A percentile compares a stretch with the other conserved stretches of the same genome.
Conservation (phyloP, 1,140 invertebrate genomes). For the Neodiprion pinetum region DNA sequence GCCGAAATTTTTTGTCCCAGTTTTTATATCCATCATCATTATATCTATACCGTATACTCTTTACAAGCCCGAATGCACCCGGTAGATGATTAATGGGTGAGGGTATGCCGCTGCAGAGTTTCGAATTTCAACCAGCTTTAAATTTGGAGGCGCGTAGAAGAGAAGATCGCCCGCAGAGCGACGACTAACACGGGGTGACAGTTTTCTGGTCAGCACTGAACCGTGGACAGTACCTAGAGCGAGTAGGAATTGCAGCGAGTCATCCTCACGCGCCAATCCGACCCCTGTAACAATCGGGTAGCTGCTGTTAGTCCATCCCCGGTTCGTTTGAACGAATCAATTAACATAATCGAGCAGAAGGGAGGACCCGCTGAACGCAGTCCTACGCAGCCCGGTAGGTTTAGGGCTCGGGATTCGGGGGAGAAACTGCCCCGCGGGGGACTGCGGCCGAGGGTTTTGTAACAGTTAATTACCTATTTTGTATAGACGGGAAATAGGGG, state of each 20-base stretch:
- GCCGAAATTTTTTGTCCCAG: too few species aligned
- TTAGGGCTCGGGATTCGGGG: background rate
- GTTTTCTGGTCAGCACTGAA: background rate
- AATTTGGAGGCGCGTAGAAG: background rate
- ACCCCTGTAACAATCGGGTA: too few species aligned
- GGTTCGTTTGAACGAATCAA: background rate
- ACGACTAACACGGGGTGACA: background rate
- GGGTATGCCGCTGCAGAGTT: too few species aligned
- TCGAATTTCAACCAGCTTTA: background rate
- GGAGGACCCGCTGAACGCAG: background rate
- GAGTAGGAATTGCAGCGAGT: background rate
- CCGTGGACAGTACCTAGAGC: background rate
- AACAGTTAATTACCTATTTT: background rate
- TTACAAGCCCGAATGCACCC: too few species aligned
- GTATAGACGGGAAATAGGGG: too few species aligned
- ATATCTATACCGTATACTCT: too few species aligned
- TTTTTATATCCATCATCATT: too few species aligned
- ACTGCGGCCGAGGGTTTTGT: background rate
- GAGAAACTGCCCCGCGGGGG: background rate
- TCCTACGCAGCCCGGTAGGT: too few species aligned
- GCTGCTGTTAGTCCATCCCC: background rate
- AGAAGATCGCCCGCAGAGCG: background rate
- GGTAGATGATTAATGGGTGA: too few species aligned
- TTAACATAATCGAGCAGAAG: background rate
- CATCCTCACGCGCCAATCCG: background rate